Evolutionary conservation across 2,888 invertebrate genomes (phyloP), one percentile per base, ranked within the genome.

Genomic region (Scaptomyza tumidula): DNA sequence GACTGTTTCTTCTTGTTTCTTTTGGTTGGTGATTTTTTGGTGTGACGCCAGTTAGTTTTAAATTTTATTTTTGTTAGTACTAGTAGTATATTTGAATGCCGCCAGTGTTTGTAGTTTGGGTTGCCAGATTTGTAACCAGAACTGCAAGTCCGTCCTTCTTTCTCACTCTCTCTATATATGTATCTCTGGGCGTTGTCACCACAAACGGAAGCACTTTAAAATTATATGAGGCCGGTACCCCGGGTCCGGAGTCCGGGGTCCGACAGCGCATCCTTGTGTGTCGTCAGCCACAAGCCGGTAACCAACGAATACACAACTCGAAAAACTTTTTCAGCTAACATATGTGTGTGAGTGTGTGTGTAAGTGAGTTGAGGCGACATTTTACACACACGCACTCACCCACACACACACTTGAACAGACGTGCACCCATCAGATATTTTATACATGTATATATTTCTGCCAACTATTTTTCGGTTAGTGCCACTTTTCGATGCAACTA

Each of bases 171-270:
- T 39, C 35, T 33, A 57, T 45, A 16, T 43, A 33, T 43, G 49
- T 60, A 45, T 64, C 73, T 63, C 63, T 60, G 63, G 71, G 58
- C 75, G 66, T 63, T 78, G 78, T 71, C 70, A 70, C 89, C 89
- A 80, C 88, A 85, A 85, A 79, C 85, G 85, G 85, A 85, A 85
- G 85, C 88, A 88, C 85, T 85, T 85, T 85, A 88, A 85, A 85
- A 85, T 85, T 85, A 86, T 88, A 88, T 88, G 84, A 85, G 88
- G 86, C 83, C 69, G 78, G 61, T 65, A 68, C 60, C 41, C 44
- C 31, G 50, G 45, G 39, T 35, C 39, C 27, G 39, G 44, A 41
- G 14, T n/a, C 37, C 19, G 16, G 29, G 41, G 57, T 52, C 62
- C 58, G 58, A 52, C 56, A 59, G 41, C 49, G 67, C 64, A 35